Evolutionary conservation across 2,797 vertebrate genomes (phyloP).

Genomic region (Gambusia yucatana): DNA sequence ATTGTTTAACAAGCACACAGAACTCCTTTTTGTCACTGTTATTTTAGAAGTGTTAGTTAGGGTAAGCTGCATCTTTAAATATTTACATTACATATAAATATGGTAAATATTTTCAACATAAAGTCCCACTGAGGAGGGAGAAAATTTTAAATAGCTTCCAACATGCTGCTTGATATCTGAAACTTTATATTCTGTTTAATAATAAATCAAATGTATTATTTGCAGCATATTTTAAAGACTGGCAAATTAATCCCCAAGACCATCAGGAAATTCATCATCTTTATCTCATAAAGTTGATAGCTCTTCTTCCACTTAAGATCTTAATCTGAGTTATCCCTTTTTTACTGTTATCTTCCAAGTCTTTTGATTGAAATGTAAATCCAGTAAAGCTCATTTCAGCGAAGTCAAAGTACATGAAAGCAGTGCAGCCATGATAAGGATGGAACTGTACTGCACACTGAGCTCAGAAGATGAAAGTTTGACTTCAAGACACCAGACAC

Average conservation of each 20-base stretch:
- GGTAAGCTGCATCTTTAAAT: not conserved
- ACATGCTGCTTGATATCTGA: not conserved
- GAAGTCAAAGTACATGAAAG: constrained; percentile 64
- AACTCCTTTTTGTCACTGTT: not conserved
- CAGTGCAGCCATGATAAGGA: constrained; percentile 57
- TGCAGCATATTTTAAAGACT: constrained; percentile 4
- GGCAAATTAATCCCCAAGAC: constrained; percentile 27
- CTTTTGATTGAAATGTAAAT: constrained; percentile 72
- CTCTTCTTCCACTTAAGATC: constrained; percentile 45
- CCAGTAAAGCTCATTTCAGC: constrained; percentile 61
- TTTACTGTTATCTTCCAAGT: constrained; percentile 54
- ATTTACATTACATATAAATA: constrained; percentile 34
- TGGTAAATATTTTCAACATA: constrained; percentile 26
- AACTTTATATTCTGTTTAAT: not conserved
- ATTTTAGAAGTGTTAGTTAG: not conserved
- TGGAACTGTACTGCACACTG: constrained; percentile 44
- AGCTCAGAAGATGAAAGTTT: constrained; percentile 33
- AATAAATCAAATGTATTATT: constrained; percentile 9
- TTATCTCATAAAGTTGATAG: constrained; percentile 42
- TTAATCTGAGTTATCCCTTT: constrained; percentile 61
- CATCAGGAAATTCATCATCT: constrained; percentile 31
- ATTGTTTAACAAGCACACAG: not conserved
- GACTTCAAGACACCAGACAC: constrained; percentile 36
- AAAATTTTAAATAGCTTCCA: constrained; percentile 1
- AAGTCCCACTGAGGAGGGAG: constrained; percentile 7